phyloP scores from a whole-genome alignment of 2,888 invertebrate genomes.

The Tetanocera ferruginea region DNA sequence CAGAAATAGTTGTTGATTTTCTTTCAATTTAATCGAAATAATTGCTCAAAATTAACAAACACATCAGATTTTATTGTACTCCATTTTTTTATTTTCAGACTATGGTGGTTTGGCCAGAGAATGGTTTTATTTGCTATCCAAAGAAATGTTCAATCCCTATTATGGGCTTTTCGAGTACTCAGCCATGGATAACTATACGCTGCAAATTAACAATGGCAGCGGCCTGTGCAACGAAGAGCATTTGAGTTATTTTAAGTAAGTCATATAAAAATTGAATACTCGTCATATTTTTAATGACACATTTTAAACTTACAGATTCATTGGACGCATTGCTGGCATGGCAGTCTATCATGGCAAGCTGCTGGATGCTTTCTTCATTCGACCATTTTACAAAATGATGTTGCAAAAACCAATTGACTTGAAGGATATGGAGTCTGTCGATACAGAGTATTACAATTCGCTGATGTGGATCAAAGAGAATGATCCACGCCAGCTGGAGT shows the following conservation, averaged over 20 bases:
- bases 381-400: slow-evolving; percentile 99
- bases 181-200: slow-evolving; percentile 99
- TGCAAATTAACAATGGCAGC: slow-evolving; percentile 98
- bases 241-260: slow-evolving; percentile 91
- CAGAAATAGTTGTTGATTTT: too few species aligned
- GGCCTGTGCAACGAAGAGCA: slow-evolving; percentile 98
- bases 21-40: too few species aligned
- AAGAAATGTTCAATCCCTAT: slow-evolving; percentile 99
- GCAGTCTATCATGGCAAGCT: slow-evolving; percentile 99
- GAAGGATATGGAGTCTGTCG: slow-evolving; percentile 99
- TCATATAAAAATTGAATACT: slow-evolving; percentile 14
- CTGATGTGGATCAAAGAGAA: slow-evolving; percentile 87
- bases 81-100: slow-evolving; percentile 73
- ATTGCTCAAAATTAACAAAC: not conserved
- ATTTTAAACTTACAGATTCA: slow-evolving; percentile 74
- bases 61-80: not conserved
- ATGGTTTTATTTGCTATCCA: slow-evolving; percentile 98
- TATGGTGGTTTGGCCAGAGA: slow-evolving; percentile 97
- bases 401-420: slow-evolving; percentile 92
- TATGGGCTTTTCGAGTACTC: slow-evolving; percentile 99
- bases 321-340: slow-evolving; percentile 98
- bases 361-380: slow-evolving; percentile 98
- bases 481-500: slow-evolving; percentile 93
- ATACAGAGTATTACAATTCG: slow-evolving; percentile 98
- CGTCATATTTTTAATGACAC: not conserved